These are phyloP conservation scores for Chelonoidis abingdonii DNA, from an alignment of 2,113 vertebrate genomes.

Conservation along the genomic window DNA sequence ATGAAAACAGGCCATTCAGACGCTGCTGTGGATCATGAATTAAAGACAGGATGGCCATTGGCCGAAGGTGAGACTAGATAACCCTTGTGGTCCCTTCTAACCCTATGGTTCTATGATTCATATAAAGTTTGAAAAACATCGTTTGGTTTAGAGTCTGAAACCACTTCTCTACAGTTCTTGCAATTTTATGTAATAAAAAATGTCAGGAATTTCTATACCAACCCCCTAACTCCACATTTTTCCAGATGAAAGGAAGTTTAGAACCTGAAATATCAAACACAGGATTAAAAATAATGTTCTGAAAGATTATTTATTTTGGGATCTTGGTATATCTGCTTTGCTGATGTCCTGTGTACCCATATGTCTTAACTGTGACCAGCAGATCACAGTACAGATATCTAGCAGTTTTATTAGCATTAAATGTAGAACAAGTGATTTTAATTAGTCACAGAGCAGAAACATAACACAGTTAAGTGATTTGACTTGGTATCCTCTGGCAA, in stretches of 20 bases:
- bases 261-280: neutral
- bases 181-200: neutral
- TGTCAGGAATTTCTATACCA: neutral
- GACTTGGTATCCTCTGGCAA: conserved; percentile 19
- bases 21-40: neutral
- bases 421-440: neutral
- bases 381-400: conserved; percentile 13
- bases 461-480: conserved; percentile 36
- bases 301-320: neutral
- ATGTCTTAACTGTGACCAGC: conserved; percentile 27
- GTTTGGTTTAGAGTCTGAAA: neutral
- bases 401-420: conserved; percentile 12
- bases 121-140: neutral
- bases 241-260: neutral
- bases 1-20: neutral
- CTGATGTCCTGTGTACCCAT: neutral
- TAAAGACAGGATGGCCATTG: neutral
- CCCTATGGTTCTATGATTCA: neutral
- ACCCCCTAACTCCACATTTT: neutral
- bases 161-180: neutral
- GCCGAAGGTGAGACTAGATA: neutral
- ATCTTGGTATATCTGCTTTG: neutral
- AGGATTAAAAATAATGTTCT: neutral
- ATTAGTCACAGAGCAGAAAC: conserved; percentile 27
- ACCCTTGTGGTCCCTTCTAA: neutral